Conservation (phyloP, 2,797 vertebrate species). For the Microctenopoma lineatum region DNA sequence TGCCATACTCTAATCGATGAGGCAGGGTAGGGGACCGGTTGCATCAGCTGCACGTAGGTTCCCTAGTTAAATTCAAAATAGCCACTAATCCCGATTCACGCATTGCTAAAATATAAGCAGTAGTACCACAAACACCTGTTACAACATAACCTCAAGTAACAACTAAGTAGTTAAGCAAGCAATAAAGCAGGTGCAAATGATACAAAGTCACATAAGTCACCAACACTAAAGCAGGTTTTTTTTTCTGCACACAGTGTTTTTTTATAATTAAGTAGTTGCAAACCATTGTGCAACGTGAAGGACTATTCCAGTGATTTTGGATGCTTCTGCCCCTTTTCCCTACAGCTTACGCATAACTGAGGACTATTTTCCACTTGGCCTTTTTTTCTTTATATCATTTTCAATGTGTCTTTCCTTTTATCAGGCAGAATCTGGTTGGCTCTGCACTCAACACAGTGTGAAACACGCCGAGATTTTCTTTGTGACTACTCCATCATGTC, state of each 20-base stretch:
- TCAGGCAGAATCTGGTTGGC: constrained; percentile 2
- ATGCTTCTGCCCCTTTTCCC: constrained; percentile 58
- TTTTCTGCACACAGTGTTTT: constrained; percentile 40
- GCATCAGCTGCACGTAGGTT: constrained; percentile 77
- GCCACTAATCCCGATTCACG: constrained; percentile 49
- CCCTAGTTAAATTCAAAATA: constrained; percentile 55
- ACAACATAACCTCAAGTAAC: constrained; percentile 67
- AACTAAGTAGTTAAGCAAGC: constrained; percentile 78
- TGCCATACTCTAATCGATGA: constrained; percentile 45
- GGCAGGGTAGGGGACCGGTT: constrained; percentile 57
- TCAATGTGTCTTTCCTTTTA: not conserved
- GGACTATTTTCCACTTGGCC: not conserved
- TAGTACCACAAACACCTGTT: constrained; percentile 68
- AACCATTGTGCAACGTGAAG: constrained; percentile 45
- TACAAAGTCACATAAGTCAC: constrained; percentile 77
- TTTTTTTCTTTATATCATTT: not conserved
- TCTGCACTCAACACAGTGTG: not conserved
- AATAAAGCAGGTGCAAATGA: constrained; percentile 79
- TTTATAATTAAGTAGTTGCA: constrained; percentile 27
- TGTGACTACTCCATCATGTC: not conserved
- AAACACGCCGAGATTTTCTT: constrained; percentile 8
- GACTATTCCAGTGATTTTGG: constrained; percentile 27
- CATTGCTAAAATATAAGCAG: constrained; percentile 74
- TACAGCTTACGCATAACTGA: constrained; percentile 26
- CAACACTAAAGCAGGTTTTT: constrained; percentile 66